Evolutionary conservation across 2,797 vertebrate genomes (phyloP).

Genomic region (Morelia viridis): DNA sequence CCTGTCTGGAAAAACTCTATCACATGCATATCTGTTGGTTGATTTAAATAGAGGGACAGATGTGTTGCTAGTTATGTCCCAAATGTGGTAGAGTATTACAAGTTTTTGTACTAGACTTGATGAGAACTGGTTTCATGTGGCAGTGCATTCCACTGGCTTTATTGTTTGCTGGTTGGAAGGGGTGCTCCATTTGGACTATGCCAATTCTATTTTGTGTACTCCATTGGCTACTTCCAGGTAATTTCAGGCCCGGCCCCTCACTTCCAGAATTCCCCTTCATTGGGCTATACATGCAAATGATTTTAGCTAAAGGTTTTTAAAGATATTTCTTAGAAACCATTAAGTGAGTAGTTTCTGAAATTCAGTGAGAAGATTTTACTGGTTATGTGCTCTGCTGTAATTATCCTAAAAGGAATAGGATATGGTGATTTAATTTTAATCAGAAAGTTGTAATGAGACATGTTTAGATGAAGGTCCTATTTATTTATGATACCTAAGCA

Average conservation of each 20-base stretch:
- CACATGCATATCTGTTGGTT: not conserved
- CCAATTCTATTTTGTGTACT: not conserved
- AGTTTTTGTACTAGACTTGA: not conserved
- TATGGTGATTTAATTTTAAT: not conserved
- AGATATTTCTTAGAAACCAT: not conserved
- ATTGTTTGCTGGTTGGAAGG: not conserved
- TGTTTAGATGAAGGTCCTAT: not conserved
- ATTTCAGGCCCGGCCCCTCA: not conserved
- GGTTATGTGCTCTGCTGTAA: not conserved
- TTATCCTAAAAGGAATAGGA: not conserved
- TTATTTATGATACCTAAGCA: not conserved
- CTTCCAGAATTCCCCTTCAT: not conserved
- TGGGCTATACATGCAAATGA: not conserved
- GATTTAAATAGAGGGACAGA: not conserved
- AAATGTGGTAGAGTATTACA: not conserved
- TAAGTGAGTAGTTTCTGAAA: not conserved
- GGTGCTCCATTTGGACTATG: not conserved
- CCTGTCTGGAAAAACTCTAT: not conserved
- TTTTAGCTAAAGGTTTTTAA: conserved; percentile 1
- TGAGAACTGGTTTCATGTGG: not conserved
- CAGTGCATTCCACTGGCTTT: not conserved
- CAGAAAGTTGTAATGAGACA: not conserved
- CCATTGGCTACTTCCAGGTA: not conserved
- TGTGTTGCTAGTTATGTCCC: not conserved
- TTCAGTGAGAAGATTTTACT: not conserved